Evolutionary conservation across 2,888 invertebrate genomes (phyloP), one percentile per base, ranked within the genome.

Genomic region (Microchrysa polita): DNA sequence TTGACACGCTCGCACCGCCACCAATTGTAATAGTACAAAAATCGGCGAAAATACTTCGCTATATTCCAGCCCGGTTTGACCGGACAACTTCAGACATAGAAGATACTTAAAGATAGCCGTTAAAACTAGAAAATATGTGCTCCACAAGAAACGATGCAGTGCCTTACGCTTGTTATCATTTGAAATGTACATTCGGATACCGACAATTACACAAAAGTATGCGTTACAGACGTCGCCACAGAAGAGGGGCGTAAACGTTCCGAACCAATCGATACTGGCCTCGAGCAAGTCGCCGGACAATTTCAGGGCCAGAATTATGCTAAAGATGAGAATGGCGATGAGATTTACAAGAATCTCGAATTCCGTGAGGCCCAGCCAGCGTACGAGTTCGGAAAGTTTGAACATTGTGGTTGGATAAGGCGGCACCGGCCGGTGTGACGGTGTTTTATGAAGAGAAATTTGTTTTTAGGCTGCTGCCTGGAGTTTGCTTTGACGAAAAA

Each of bases 311-410:
- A 97, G 85, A 61, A 96, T 86, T 73, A 97, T 88, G 10, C 95
- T 92, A 81, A 97, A 97, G 76, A 95, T 88, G 48, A 94, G 88
- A 72, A 97, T 84, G 2, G 94, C 90, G 73, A 95, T 88, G 60
- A 97, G 86, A 83, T 96, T 95, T 76, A 96, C 90, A 91, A 96
- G 94, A 82, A 98, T 93, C 86, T 98, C 98, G 84, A 98, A 97
- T 74, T 95, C 91, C 18, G 98, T 97, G 69, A 98, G 88, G 77
- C 97, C 97, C 72, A 97, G 88, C 98, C 97, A 98, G 77, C 92
- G 90, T 65, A 95, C 94, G 74, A 98, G 88, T 85, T 98, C 97
- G 78, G 92, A 90, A 72, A 97, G 85, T 67, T 94, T 93, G 85
- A 85, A 85, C 85, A 85, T 85, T 34, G 27, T 2, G 27, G 27